Base-by-base conservation (phyloP, 1,140 invertebrate species). In the Lasioglossum baleicum region DNA sequence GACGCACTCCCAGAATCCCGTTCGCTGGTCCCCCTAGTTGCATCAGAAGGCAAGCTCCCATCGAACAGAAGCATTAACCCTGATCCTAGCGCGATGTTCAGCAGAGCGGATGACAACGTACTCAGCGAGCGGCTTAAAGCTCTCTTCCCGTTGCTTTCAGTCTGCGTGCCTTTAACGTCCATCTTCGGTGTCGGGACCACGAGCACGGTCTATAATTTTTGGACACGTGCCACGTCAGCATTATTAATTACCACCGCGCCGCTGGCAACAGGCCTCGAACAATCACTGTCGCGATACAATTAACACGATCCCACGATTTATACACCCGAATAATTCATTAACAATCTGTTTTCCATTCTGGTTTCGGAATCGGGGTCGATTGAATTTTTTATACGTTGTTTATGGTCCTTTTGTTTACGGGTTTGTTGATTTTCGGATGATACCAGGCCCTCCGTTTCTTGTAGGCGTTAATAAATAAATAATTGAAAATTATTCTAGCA, bases 401-500 rank as follows among this genome's bases (percentile, higher is more conserved):
- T 53, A 20, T 20, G 51, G 17, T 11, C 2, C 44, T 48, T 48
- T 3, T 48, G 10, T 11, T 48, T 48, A 11, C 0, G 44, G 44
- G 44, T 20, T 35, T 20, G 20, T n/a, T 26, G 44, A 60, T 53
- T 53, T 17, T 15, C 26, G 26, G 17, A 53, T 22, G 42, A 15
- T 79, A 93, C 5, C 93, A 98, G 97, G 97, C 66, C 93, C 98
- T 98, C 0, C 97, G 96, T 87, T 99, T 99, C 94, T 99, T 99
- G 26, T 26, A 1, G 26, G 26, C 26, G 1, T 26, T 26, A 26
- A 26, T 26, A 26, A 26, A 26, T 26, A 26, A 26, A 26, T 26
- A 26, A 26, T 26, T 26, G 1, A 26, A 1, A 26, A 26, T 26
- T 26, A 26, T 26, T 26, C 26, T 26, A 26, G 0, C 26, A 26